These are phyloP conservation scores for Nephrotoma flavescens DNA, from an alignment of 2,888 invertebrate genomes.

Conservation along the genomic window DNA sequence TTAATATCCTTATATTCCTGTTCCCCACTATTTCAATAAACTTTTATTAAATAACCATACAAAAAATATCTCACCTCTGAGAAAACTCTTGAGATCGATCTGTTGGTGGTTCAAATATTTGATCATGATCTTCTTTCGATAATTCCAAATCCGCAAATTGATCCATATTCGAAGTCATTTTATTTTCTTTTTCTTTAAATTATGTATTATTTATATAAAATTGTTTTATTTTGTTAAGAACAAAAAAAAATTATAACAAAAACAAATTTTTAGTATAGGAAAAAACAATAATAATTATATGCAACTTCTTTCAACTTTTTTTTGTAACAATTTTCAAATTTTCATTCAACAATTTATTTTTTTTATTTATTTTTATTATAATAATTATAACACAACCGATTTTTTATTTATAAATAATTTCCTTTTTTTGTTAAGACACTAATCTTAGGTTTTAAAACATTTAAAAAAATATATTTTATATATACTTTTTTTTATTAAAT, in stretches of 20 bases:
- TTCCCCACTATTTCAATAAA: neutral
- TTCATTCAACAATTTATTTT: neutral
- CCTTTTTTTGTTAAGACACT: neutral
- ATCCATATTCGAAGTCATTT: conserved; percentile 34
- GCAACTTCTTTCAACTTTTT: neutral
- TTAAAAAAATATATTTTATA: neutral
- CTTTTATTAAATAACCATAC: neutral
- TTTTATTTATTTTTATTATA: neutral
- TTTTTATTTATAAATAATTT: neutral
- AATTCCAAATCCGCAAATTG: conserved; percentile 55
- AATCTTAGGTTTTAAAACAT: neutral
- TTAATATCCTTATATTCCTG: neutral
- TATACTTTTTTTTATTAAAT: neutral
- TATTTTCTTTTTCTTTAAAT: conserved; percentile 7
- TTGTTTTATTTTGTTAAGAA: conserved; percentile 4
- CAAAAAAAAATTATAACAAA: conserved; percentile 3
- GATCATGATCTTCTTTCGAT: conserved; percentile 57
- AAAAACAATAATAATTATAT: neutral
- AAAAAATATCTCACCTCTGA: conserved; percentile 11
- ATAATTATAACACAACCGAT: neutral
- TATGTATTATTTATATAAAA: neutral
- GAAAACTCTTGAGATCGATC: conserved; percentile 39
- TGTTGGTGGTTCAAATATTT: conserved; percentile 46
- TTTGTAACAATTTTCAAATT: conserved; percentile 3
- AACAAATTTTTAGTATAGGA: neutral